phyloP scores from a whole-genome alignment of 2,888 invertebrate genomes.

The Amphipyra berbera region DNA sequence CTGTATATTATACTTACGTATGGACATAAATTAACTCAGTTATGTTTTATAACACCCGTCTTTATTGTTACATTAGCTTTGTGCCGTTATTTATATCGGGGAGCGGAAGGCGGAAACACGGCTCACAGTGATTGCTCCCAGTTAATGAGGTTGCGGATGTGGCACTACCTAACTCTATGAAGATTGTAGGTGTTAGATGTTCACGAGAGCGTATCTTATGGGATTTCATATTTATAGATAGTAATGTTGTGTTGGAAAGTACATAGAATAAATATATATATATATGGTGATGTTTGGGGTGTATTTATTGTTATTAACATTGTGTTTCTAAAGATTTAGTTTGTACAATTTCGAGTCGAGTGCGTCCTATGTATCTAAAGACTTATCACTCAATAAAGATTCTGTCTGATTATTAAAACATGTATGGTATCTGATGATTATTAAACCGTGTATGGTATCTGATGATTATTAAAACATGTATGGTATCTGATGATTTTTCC shows the following conservation, averaged over 20 bases:
- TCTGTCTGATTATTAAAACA: too few species aligned
- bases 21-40: background rate
- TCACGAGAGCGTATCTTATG: background rate
- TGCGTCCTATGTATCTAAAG: too few species aligned
- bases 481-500: too few species aligned
- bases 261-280: too few species aligned
- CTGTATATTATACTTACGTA: background rate
- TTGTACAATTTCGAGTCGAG: too few species aligned
- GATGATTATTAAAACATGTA: too few species aligned
- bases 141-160: slow-evolving; percentile 52
- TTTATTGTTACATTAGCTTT: slow-evolving; percentile 41
- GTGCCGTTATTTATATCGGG: slow-evolving; percentile 42
- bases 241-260: background rate
- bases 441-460: too few species aligned
- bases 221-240: background rate
- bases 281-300: too few species aligned
- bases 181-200: slow-evolving; percentile 4
- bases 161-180: slow-evolving; percentile 26
- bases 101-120: slow-evolving; percentile 42
- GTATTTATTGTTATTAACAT: too few species aligned
- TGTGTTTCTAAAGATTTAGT: too few species aligned
- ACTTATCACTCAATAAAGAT: too few species aligned
- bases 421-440: too few species aligned
- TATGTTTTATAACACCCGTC: slow-evolving; percentile 25
- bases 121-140: slow-evolving; percentile 46